Evolutionary conservation across 2,888 invertebrate genomes (phyloP).

Genomic region (Nemotelus nigrinus): DNA sequence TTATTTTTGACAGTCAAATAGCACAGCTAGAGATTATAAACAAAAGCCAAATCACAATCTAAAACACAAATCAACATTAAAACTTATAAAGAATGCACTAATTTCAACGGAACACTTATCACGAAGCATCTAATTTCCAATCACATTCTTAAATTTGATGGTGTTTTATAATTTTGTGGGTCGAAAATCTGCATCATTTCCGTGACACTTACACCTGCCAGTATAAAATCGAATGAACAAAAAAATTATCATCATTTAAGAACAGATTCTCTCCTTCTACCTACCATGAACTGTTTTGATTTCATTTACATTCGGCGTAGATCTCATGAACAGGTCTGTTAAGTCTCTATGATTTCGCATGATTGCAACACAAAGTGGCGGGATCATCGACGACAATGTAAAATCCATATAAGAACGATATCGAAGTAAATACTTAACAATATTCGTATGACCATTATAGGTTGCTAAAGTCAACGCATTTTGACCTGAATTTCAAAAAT

Average conservation of each 20-base stretch:
- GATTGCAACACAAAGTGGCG: constrained; percentile 61
- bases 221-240: too few relatives aligned
- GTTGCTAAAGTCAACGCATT: constrained; percentile 62
- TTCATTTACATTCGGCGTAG: constrained; percentile 53
- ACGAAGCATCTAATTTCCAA: too few relatives aligned
- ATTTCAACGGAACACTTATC: too few relatives aligned
- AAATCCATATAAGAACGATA: constrained; percentile 60
- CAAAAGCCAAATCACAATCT: too few relatives aligned
- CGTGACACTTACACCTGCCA: too few relatives aligned
- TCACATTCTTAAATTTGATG: too few relatives aligned
- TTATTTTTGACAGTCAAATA: too few relatives aligned
- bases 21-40: too few relatives aligned
- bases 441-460: constrained; percentile 55
- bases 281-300: constrained; percentile 58
- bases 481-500: constrained; percentile 56
- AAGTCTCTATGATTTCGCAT: constrained; percentile 56
- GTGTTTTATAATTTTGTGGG: too few relatives aligned
- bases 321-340: constrained; percentile 54
- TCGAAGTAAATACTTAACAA: constrained; percentile 57
- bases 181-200: too few relatives aligned
- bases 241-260: background rate
- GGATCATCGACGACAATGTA: constrained; percentile 60
- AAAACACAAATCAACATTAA: too few relatives aligned
- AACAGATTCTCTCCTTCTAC: constrained; percentile 2
- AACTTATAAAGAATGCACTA: too few relatives aligned